Conservation (phyloP, 2,797 vertebrate species). For the Tokudaia muenninki region DNA sequence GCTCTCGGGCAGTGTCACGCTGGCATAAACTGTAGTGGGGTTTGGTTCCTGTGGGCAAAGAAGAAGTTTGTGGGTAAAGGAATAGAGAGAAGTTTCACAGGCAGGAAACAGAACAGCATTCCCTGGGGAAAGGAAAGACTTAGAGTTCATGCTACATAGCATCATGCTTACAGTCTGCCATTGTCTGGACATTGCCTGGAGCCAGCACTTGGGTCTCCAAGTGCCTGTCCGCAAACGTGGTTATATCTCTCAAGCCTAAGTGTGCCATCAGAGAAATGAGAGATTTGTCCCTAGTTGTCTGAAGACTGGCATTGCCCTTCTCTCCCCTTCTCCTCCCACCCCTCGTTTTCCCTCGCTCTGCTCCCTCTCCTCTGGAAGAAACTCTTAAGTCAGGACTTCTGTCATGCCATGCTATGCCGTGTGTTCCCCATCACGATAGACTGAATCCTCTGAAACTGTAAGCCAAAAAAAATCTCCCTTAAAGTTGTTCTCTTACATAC, state of each 20-base stretch:
- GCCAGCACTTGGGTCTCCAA: not conserved
- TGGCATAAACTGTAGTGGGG: constrained; percentile 79
- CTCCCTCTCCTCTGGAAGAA: constrained; percentile 1
- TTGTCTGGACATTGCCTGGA: not conserved
- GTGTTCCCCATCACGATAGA: not conserved
- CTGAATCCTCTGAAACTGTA: not conserved
- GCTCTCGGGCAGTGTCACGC: constrained; percentile 78
- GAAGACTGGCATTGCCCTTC: not conserved
- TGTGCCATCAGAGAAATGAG: not conserved
- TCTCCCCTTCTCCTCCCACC: not conserved
- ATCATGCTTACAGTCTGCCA: not conserved
- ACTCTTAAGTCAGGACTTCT: not conserved
- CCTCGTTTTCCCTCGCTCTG: no score
- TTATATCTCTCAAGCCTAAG: not conserved
- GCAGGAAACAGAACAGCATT: not conserved
- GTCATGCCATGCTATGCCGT: not conserved
- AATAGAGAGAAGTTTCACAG: not conserved
- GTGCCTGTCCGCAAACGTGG: no score
- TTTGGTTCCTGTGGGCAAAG: constrained; percentile 59
- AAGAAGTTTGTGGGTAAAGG: constrained; percentile 11
- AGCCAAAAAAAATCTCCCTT: not conserved
- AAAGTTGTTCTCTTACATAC: not conserved
- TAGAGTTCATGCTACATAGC: not conserved
- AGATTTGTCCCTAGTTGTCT: not conserved
- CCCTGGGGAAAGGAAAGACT: not conserved